phyloP scores from a whole-genome alignment of 1,140 invertebrate genomes.

The Copidosoma floridanum region DNA sequence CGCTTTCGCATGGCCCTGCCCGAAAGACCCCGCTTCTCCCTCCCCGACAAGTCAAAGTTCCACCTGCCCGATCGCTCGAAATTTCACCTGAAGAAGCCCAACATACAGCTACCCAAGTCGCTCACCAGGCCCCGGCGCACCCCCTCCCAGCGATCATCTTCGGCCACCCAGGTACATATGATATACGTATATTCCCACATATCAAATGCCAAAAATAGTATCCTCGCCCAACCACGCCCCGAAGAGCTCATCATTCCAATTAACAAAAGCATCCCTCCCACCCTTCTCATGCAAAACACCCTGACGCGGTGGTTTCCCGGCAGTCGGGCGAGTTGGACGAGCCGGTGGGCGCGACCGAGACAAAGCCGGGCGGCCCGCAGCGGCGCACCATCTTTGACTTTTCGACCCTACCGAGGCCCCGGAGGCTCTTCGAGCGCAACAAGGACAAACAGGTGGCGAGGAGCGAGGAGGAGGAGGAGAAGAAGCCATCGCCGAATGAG shows the following conservation, averaged over 20 bases:
- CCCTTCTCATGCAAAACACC: too few relatives aligned
- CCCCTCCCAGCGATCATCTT: slow-evolving; percentile 35
- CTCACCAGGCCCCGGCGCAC: slow-evolving; percentile 31
- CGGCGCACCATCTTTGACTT: slow-evolving; percentile 71
- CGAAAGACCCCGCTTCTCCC: slow-evolving; percentile 58
- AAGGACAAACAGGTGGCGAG: slow-evolving; percentile 55
- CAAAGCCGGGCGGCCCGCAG: too few relatives aligned
- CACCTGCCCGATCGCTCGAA: slow-evolving; percentile 63
- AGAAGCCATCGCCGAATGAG: slow-evolving; percentile 48
- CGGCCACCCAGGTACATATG: slow-evolving; percentile 1
- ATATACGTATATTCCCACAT: background rate
- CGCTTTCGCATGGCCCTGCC: slow-evolving; percentile 54
- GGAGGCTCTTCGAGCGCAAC: slow-evolving; percentile 69
- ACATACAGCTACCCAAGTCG: slow-evolving; percentile 44
- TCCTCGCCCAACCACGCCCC: too few relatives aligned
- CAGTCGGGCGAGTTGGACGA: too few relatives aligned
- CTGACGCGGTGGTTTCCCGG: too few relatives aligned
- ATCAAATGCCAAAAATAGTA: too few relatives aligned
- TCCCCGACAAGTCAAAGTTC: slow-evolving; percentile 62
- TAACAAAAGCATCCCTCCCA: too few relatives aligned
- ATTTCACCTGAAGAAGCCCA: slow-evolving; percentile 58
- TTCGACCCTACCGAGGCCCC: slow-evolving; percentile 73
- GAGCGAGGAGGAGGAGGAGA: slow-evolving; percentile 33
- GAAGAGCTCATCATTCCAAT: too few relatives aligned
- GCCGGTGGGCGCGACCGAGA: too few relatives aligned